These are phyloP conservation scores for Cyprinodon brontotheroides DNA, from an alignment of 2,113 vertebrate species.

Conservation along the genomic window DNA sequence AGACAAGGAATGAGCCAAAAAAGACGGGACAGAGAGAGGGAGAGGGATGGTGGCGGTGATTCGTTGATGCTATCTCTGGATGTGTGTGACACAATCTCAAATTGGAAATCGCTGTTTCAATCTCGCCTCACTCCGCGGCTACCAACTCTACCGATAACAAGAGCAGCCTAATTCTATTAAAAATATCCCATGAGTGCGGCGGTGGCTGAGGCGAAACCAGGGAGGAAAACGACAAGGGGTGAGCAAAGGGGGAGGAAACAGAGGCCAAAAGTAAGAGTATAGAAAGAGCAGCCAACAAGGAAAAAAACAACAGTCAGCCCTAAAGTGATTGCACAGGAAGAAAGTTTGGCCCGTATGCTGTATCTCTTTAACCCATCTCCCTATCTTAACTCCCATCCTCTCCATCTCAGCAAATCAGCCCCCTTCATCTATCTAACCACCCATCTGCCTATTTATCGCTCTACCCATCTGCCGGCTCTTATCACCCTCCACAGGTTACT, in stretches of 20 bases:
- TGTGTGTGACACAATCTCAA: conserved; percentile 84
- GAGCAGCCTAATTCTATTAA: conserved; percentile 83
- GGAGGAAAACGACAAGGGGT: background rate
- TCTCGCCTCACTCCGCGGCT: conserved; percentile 79
- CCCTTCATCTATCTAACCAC: conserved; percentile 72
- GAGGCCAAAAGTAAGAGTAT: conserved; percentile 26
- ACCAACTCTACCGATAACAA: conserved; percentile 77
- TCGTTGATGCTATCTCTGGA: conserved; percentile 80
- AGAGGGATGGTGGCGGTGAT: conserved; percentile 75
- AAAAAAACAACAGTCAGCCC: conserved; percentile 38
- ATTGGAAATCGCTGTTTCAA: conserved; percentile 86
- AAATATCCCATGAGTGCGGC: conserved; percentile 75
- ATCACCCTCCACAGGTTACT: conserved; percentile 67
- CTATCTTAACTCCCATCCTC: conserved; percentile 59
- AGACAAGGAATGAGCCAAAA: conserved; percentile 34
- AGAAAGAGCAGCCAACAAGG: conserved; percentile 26
- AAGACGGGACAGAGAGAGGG: conserved; percentile 51
- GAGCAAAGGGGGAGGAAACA: conserved; percentile 24
- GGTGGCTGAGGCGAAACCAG: conserved; percentile 48
- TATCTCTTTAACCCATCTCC: conserved; percentile 61
- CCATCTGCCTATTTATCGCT: conserved; percentile 79
- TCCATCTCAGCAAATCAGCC: conserved; percentile 57
- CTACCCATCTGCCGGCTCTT: conserved; percentile 70
- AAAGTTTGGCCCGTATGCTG: conserved; percentile 41
- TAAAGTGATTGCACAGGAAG: conserved; percentile 28